A percentile compares a stretch with the other conserved stretches of the same genome.
Conservation (phyloP, 2,888 invertebrate species). For the Lepeophtheirus nordmannii region DNA sequence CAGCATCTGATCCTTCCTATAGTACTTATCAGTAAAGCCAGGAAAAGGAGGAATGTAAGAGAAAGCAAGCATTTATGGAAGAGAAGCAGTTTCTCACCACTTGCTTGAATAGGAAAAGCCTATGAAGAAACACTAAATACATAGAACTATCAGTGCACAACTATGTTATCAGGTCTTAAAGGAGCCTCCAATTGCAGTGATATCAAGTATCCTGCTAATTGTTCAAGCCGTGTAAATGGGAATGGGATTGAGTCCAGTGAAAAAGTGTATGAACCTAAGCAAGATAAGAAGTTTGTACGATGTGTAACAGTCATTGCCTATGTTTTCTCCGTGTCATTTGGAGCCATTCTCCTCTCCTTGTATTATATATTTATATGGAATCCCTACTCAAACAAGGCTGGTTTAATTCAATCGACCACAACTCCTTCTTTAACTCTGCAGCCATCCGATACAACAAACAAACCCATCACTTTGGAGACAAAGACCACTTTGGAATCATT, state of each 20-base stretch:
- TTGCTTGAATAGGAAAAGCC: no score
- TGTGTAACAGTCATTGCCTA: slow-evolving; percentile 82
- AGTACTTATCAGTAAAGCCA: no score
- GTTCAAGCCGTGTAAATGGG: background rate
- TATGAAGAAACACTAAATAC: no score
- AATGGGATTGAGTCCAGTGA: slow-evolving; percentile 34
- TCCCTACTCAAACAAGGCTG: slow-evolving; percentile 38
- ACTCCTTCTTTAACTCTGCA: background rate
- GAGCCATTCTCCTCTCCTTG: slow-evolving; percentile 76
- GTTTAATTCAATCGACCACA: background rate
- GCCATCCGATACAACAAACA: background rate
- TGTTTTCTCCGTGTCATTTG: slow-evolving; percentile 78
- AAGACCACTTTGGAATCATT: background rate
- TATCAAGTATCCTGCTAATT: background rate
- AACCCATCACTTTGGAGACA: background rate
- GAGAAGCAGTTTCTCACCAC: no score
- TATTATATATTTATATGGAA: slow-evolving; percentile 91
- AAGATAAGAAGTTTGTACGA: slow-evolving; percentile 45
- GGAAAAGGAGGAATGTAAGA: no score
- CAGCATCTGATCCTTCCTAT: no score
- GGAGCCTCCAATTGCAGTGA: background rate
- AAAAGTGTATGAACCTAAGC: slow-evolving; percentile 42
- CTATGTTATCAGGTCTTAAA: background rate
- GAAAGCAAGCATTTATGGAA: no score
- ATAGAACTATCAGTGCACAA: background rate